A percentile compares a stretch with the other conserved stretches of the same genome.
phyloP scores from a whole-genome alignment of 2,797 vertebrate species.

The Pipistrellus kuhlii region DNA sequence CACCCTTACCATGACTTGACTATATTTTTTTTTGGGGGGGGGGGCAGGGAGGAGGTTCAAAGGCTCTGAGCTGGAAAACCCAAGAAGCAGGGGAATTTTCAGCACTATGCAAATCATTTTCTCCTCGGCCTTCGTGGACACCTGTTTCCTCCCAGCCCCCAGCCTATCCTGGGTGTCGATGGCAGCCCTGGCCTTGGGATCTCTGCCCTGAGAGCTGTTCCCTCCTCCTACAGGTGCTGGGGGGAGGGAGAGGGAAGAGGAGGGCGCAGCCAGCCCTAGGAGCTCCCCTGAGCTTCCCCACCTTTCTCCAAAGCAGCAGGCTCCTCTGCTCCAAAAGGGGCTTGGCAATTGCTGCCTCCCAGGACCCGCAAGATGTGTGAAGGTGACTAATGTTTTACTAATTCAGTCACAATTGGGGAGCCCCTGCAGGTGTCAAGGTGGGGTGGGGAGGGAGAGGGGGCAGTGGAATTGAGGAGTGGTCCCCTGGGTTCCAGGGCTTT shows the following conservation, averaged over 20 bases:
- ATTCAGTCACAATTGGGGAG: neutral
- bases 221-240: neutral
- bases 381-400: neutral
- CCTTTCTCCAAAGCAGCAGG: neutral
- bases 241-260: neutral
- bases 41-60: constrained; percentile 38
- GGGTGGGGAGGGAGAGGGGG: neutral
- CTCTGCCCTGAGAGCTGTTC: neutral
- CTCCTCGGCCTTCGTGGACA: constrained; percentile 55
- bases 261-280: neutral
- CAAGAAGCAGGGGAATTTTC: constrained; percentile 81
- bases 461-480: neutral
- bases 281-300: neutral
- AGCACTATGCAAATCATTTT: constrained; percentile 80
- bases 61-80: constrained; percentile 79
- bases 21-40: constrained; percentile 70
- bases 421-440: neutral
- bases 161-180: constrained; percentile 12
- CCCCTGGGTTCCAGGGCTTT: neutral
- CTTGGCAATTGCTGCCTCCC: neutral
- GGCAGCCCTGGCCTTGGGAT: neutral
- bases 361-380: neutral
- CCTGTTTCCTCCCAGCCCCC: constrained; percentile 74
- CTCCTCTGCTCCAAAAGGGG: neutral
- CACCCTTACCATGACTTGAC: neutral